phyloP scores from a whole-genome alignment of 1,140 invertebrate species.

The Papilio polytes region DNA sequence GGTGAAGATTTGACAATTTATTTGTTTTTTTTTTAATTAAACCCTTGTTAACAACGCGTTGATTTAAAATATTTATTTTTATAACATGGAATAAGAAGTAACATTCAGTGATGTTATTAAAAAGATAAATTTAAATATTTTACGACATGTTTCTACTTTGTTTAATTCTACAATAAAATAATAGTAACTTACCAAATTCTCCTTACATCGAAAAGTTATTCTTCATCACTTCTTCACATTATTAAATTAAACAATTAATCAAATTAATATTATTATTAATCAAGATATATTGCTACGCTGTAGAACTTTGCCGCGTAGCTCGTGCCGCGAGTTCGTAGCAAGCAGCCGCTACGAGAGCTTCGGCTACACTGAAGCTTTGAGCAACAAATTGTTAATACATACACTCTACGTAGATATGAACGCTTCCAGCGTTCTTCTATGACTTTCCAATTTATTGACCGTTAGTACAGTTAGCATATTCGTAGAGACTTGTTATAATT shows the following conservation, averaged over 20 bases:
- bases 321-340: conserved; percentile 25
- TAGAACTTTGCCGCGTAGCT: conserved; percentile 35
- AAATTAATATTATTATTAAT: background rate
- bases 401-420: background rate
- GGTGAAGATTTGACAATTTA: too few species aligned
- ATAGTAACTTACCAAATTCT: conserved; percentile 12
- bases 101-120: too few species aligned
- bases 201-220: background rate
- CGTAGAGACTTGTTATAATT: too few species aligned
- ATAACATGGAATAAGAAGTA: too few species aligned
- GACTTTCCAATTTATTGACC: background rate
- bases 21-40: too few species aligned
- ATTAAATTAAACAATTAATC: background rate
- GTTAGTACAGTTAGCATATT: background rate
- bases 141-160: too few species aligned
- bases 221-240: background rate
- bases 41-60: too few species aligned
- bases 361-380: conserved; percentile 30
- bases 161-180: background rate
- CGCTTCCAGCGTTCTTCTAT: background rate
- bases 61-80: too few species aligned
- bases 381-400: conserved; percentile 6
- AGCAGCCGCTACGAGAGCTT: conserved; percentile 34
- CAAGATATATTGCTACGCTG: background rate
- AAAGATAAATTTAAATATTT: too few species aligned